A percentile compares a stretch with the other conserved stretches of the same genome.
Conservation (phyloP, 2,113 vertebrate species). For the Peromyscus maniculatus region DNA sequence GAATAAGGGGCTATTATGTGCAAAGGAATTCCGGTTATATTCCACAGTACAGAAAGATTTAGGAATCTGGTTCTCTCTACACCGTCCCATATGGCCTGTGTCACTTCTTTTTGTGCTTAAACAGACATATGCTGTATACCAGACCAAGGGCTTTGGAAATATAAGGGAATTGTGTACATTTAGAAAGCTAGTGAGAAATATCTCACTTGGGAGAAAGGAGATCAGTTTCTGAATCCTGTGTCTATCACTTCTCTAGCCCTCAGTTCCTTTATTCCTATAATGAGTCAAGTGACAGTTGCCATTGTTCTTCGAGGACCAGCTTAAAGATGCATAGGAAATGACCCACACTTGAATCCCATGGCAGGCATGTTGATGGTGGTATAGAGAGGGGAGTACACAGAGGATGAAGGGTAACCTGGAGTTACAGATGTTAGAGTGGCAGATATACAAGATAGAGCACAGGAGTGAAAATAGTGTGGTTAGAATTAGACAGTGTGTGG, state of each 20-base stretch:
- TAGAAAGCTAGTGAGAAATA: background rate
- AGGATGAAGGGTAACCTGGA: background rate
- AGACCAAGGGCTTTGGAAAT: background rate
- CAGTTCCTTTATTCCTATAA: background rate
- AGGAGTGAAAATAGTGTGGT: background rate
- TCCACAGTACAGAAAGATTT: background rate
- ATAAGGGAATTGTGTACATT: background rate
- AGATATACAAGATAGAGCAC: background rate
- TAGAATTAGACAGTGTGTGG: too few relatives aligned
- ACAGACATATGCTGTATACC: background rate
- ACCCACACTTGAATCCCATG: too few relatives aligned
- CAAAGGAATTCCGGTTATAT: background rate
- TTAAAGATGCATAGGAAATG: background rate
- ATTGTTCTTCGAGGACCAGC: background rate
- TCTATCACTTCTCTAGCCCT: background rate
- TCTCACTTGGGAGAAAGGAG: background rate
- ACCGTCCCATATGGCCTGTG: background rate
- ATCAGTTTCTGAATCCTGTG: background rate
- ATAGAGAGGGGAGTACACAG: background rate
- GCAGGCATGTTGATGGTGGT: too few relatives aligned
- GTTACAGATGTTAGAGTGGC: background rate
- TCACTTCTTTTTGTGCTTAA: background rate
- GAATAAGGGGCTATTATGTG: background rate
- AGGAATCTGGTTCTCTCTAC: background rate
- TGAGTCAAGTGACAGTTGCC: background rate